These are phyloP conservation scores for Cephus spinipes DNA, from an alignment of 2,888 invertebrate genomes.

Conservation along the genomic window DNA sequence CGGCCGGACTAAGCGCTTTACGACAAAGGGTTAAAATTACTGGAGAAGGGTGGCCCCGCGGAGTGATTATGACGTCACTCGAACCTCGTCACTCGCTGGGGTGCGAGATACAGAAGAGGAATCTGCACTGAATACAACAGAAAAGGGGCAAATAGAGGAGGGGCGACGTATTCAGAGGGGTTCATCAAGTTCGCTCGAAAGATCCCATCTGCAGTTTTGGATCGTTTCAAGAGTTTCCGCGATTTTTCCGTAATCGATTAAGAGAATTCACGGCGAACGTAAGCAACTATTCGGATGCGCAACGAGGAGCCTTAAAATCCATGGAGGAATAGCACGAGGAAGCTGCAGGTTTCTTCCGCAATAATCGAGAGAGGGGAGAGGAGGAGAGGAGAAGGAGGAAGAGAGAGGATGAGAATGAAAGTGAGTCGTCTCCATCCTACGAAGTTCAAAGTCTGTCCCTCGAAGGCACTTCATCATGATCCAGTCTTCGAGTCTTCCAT, in stretches of 20 bases:
- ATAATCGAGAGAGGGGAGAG: too few species aligned
- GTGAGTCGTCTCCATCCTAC: background rate
- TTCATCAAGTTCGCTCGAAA: background rate
- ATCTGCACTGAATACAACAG: background rate
- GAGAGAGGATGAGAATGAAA: background rate
- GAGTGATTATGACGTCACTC: constrained; percentile 2
- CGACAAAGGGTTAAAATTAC: constrained; percentile 7
- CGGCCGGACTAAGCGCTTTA: constrained; percentile 1
- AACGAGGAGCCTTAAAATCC: background rate
- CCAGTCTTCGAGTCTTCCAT: constrained; percentile 23
- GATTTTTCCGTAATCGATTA: background rate
- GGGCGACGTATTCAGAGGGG: background rate
- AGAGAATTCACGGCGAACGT: background rate
- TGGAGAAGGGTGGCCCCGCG: background rate
- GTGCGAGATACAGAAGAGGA: background rate
- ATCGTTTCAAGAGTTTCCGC: background rate
- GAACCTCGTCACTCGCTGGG: background rate
- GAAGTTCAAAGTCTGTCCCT: constrained; percentile 36
- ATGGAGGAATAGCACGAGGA: too few species aligned
- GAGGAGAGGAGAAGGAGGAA: background rate
- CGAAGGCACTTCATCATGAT: constrained; percentile 30
- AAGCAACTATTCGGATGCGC: too few species aligned
- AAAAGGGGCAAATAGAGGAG: background rate
- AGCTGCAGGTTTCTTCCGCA: too few species aligned
- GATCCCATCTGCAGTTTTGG: background rate